phyloP scores from a whole-genome alignment of 2,113 vertebrate genomes.

The Callipepla squamata region DNA sequence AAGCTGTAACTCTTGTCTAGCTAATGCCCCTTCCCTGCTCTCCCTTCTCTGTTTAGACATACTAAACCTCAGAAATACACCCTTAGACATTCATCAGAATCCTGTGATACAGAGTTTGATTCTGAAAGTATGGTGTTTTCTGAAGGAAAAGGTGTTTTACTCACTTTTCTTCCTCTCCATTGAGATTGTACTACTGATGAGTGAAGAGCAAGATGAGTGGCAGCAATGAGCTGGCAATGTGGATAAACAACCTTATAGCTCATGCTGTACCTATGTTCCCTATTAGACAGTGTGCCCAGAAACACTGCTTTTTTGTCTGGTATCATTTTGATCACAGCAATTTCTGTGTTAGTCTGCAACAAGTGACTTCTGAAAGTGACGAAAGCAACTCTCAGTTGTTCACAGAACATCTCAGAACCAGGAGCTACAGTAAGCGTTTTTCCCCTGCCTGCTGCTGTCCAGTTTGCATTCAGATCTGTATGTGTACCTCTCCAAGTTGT shows the following conservation, averaged over 20 bases:
- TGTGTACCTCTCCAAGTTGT: background rate
- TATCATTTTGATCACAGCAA: background rate
- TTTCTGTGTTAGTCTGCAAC: background rate
- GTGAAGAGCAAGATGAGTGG: background rate
- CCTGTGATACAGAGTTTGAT: background rate
- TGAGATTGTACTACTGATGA: background rate
- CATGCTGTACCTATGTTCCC: background rate
- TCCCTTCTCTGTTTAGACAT: background rate
- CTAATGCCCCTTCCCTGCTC: accelerated
- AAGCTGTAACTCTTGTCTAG: background rate
- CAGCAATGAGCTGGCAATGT: background rate
- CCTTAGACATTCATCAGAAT: background rate
- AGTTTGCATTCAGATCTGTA: background rate
- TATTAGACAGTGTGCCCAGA: accelerated
- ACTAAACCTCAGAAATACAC: background rate
- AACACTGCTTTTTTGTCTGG: background rate
- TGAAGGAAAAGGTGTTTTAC: background rate
- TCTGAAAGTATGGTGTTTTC: background rate
- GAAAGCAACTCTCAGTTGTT: background rate
- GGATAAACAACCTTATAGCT: background rate
- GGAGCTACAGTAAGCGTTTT: background rate
- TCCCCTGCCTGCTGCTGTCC: background rate
- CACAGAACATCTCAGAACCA: background rate
- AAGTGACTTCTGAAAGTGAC: background rate
- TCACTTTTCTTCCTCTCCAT: background rate